phyloP scores from a whole-genome alignment of 2,888 invertebrate species.

The Tolmerus cingulatus region DNA sequence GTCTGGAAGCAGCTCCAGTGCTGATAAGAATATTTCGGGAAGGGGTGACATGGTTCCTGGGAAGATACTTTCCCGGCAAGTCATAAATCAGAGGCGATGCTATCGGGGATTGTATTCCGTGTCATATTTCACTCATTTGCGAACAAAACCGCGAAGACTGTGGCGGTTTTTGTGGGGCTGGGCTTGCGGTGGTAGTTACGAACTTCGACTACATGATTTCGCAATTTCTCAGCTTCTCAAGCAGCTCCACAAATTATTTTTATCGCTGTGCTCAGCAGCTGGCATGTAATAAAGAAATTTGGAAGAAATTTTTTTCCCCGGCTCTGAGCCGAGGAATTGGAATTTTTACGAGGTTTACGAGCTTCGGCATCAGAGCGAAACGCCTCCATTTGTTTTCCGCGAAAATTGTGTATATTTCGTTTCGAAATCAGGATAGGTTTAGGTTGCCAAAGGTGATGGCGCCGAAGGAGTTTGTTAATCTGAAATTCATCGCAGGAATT shows the following conservation, averaged over 20 bases:
- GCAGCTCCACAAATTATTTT: constrained; percentile 17
- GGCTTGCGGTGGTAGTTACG: neutral
- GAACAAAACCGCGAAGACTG: neutral
- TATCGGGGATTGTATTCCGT: constrained; percentile 29
- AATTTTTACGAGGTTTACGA: neutral
- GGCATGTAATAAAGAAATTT: constrained; percentile 24
- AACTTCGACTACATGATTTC: constrained; percentile 23
- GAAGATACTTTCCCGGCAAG: constrained; percentile 10
- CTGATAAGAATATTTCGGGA: neutral
- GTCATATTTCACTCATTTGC: constrained; percentile 36
- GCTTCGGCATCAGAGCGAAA: neutral
- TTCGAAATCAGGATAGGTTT: neutral
- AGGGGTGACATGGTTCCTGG: neutral
- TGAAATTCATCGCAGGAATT: neutral
- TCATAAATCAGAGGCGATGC: constrained; percentile 29
- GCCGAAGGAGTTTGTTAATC: neutral
- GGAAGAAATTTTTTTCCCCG: neutral
- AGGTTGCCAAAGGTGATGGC: neutral
- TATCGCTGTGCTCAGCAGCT: neutral
- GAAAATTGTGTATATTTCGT: neutral
- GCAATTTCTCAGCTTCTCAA: constrained; percentile 15
- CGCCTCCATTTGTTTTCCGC: neutral
- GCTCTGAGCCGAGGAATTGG: neutral
- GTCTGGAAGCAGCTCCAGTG: neutral
- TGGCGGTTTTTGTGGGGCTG: neutral